Percentiles rank a stretch among this genome's conserved stretches.
Evolutionary conservation across 2,797 vertebrate genomes (phyloP).

Genomic region (Synaphobranchus kaupii): DNA sequence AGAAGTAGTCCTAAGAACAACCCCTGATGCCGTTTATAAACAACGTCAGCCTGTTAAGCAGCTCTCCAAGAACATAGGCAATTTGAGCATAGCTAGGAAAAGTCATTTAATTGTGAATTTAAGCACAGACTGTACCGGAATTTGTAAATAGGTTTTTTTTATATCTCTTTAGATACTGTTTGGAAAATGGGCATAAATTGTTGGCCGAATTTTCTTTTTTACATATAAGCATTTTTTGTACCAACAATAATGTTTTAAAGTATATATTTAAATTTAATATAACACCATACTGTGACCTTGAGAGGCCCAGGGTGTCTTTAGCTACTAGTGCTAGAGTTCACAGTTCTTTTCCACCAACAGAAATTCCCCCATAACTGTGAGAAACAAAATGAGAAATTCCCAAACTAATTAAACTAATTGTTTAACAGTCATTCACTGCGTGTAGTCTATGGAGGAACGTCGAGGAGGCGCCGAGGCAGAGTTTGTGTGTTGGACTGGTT

Average conservation of each 20-base stretch:
- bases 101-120: slow-evolving; percentile 35
- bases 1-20: not conserved
- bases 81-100: slow-evolving; percentile 23
- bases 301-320: not conserved
- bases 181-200: slow-evolving; percentile 21
- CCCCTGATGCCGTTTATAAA: not conserved
- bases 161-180: slow-evolving; percentile 15
- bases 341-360: not conserved
- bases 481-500: no score
- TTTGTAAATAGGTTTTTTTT: not conserved
- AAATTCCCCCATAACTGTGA: not conserved
- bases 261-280: no score
- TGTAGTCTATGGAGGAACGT: no score
- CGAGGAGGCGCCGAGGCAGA: no score
- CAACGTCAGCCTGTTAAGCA: not conserved
- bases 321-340: not conserved
- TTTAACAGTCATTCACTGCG: not conserved
- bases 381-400: not conserved
- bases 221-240: no score
- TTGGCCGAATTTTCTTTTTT: no score
- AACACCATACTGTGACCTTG: not conserved
- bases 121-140: slow-evolving; percentile 29
- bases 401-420: not conserved
- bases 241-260: no score
- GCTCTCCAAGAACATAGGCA: slow-evolving; percentile 13